A percentile compares a stretch with the other conserved stretches of the same genome.
Conservation (phyloP, 2,797 vertebrate species). For the Pteropus rufus region DNA sequence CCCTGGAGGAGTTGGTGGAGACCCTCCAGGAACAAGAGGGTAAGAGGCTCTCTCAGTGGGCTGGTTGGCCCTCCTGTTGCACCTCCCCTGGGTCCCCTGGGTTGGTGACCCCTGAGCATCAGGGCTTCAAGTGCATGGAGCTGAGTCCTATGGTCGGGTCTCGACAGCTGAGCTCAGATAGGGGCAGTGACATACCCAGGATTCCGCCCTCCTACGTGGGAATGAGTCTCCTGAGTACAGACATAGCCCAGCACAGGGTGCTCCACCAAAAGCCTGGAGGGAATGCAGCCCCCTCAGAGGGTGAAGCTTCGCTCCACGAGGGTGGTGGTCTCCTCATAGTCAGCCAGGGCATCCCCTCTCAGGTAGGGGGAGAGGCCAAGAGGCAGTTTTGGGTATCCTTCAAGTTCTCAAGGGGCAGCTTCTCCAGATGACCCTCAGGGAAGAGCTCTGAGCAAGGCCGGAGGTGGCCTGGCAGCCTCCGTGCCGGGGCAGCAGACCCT, state of each 20-base stretch:
- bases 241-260: background rate
- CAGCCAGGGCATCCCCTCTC: background rate
- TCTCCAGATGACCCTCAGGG: background rate
- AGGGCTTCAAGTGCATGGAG: background rate
- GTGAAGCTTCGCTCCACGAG: background rate
- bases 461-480: background rate
- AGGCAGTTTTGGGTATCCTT: background rate
- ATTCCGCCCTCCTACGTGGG: background rate
- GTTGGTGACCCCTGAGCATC: background rate
- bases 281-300: background rate
- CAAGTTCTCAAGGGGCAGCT: background rate
- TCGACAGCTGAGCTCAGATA: background rate
- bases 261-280: background rate
- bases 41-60: conserved; percentile 55
- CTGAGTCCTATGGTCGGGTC: background rate
- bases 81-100: background rate
- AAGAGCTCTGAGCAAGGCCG: background rate
- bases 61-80: no score
- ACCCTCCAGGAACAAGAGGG: conserved; percentile 80
- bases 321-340: background rate
- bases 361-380: background rate
- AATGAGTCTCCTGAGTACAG: background rate
- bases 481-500: background rate
- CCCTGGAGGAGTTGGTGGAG: conserved; percentile 85
- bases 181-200: background rate